Percentiles rank a stretch among this genome's conserved stretches.
Evolutionary conservation across 2,113 vertebrate species (phyloP).

Genomic region (Seriola dumerili): DNA sequence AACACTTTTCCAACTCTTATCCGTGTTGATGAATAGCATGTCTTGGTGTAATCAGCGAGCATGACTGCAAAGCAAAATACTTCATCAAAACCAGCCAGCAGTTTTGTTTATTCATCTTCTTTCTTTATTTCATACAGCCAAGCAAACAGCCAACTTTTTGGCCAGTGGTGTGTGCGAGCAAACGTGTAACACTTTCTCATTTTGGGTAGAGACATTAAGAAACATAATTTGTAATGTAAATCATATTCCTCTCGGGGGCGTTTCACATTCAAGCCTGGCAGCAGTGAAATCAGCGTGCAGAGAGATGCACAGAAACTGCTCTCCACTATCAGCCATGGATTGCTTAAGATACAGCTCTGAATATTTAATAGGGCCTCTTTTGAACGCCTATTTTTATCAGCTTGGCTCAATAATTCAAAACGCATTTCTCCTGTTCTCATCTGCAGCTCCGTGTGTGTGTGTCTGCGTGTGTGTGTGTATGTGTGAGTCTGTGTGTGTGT

Average conservation of each 20-base stretch:
- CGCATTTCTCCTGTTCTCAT: constrained; percentile 55
- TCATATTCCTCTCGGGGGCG: constrained; percentile 1
- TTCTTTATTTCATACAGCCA: not conserved
- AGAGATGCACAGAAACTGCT: constrained; percentile 23
- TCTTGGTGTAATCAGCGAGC: not conserved
- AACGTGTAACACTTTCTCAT: constrained; percentile 9
- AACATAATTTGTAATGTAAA: constrained; percentile 42
- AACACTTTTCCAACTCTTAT: not conserved
- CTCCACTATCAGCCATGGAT: constrained; percentile 50
- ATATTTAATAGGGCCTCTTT: constrained; percentile 77
- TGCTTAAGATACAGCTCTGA: constrained; percentile 75
- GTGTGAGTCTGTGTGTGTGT: not conserved
- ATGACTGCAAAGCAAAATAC: constrained; percentile 9
- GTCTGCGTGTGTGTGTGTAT: not conserved
- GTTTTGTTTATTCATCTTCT: constrained; percentile 1
- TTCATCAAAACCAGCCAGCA: not conserved
- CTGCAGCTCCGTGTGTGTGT: constrained; percentile 26
- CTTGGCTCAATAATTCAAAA: constrained; percentile 82
- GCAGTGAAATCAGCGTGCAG: constrained; percentile 19
- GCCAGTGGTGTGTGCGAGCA: not conserved
- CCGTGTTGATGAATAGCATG: not conserved
- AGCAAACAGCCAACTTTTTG: not conserved
- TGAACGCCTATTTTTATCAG: constrained; percentile 83
- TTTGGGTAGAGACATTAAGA: constrained; percentile 2
- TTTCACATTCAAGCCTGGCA: constrained; percentile 13